These are phyloP conservation scores for Cebus imitator DNA, from an alignment of 2,113 vertebrate genomes.

Conservation along the genomic window DNA sequence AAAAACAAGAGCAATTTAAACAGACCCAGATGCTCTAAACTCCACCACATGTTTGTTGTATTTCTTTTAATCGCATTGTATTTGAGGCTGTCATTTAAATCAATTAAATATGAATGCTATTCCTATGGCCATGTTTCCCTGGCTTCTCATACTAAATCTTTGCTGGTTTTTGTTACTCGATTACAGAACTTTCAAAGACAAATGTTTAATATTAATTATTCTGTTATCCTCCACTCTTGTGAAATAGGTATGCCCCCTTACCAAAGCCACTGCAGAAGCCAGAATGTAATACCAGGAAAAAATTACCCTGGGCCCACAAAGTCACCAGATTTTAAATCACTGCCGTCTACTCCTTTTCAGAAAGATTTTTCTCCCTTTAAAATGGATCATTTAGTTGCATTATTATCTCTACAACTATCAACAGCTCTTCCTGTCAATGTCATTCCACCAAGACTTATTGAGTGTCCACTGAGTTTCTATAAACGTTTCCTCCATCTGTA, in stretches of 20 bases:
- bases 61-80: constrained; percentile 74
- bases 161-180: constrained; percentile 44
- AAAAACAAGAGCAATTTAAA: constrained; percentile 84
- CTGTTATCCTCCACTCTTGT: not conserved
- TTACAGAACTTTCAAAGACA: constrained; percentile 30
- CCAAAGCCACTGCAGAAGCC: not conserved
- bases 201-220: not conserved
- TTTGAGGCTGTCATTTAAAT: constrained; percentile 83
- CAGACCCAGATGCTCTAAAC: constrained; percentile 85
- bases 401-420: constrained; percentile 20
- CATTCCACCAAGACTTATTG: constrained; percentile 17
- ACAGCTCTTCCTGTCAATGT: not conserved
- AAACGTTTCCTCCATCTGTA: constrained; percentile 9
- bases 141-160: constrained; percentile 52
- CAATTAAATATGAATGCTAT: constrained; percentile 83
- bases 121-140: constrained; percentile 78
- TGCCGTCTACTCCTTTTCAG: not conserved
- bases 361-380: not conserved
- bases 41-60: constrained; percentile 84
- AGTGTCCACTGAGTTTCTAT: not conserved
- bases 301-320: not conserved
- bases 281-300: not conserved
- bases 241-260: not conserved
- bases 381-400: constrained; percentile 25
- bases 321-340: not conserved